Base-by-base conservation (phyloP, 2,888 invertebrate genomes). In the Geotrupes spiniger region DNA sequence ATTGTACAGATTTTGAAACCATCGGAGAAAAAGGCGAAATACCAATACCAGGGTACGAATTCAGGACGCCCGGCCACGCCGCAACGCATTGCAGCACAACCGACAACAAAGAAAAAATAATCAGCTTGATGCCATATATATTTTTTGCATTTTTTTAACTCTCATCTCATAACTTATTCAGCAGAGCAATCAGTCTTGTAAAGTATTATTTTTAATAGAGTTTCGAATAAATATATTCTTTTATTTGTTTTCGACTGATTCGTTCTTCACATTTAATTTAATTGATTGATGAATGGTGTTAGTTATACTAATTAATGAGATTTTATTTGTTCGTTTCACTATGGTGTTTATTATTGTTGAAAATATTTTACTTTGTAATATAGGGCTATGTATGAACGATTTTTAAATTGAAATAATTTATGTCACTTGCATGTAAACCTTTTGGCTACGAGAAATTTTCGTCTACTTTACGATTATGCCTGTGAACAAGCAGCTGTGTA, bases 21-120 rank as follows among this genome's bases (percentile, higher is more conserved):
- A 66, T 97, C 97, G 53, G 98, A 99, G 79, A 99, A 99, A 79
- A 99, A 99, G 78, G 97, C 98, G 62, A 98, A 99, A 78, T 98
- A 97, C 76, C 93, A 96, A 73, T 98, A 98, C 77, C 85, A 86
- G 64, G 90, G 90, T 63, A 83, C 89, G 76, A 89, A 89, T 75
- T 88, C 89, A 56, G 87, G 88, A 55, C 82, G 94, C 78, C 86
- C 91, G 58, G 84, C 88, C 60, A 90, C 91, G 67, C 89, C 90
- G 61, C 90, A 89, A 70, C 83, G 87, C 69, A 87, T 87, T 76
- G 82, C 47, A 36, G 38, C 50, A 15, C 50, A 50, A 36, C 46
- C 75, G 36, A 82, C 83, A 54, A 80, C 77, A 70, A 82, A 82
- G 75, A 87, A 87, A 82, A 86, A 85, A 84, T 70, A 71, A 62